Evolutionary conservation across 2,113 vertebrate species (phyloP), one percentile per base, ranked within the genome.

Genomic region (Callorhinus ursinus): DNA sequence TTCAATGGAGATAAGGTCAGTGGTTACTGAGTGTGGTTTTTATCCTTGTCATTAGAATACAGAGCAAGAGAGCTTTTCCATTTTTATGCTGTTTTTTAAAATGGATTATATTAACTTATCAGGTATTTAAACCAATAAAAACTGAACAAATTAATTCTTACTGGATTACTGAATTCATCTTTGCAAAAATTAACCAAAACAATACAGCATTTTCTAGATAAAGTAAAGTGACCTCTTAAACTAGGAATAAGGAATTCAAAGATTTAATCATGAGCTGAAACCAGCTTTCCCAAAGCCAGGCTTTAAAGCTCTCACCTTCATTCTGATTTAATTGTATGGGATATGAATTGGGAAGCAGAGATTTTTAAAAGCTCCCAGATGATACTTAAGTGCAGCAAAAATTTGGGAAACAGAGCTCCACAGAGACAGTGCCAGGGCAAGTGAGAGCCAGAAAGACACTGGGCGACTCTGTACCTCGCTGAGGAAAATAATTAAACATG

Each of bases 91-190:
- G 15, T 72, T 72, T 79, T 71, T 8, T 42, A 72, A 72, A 82
- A 19, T 77, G 69, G 5, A 90, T 83, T 83, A 82, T 53, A 49
- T 24, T 63, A 49, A 88, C 36, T 83, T 96, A 67, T 26, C n/a
- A 93, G 61, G n/a, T 80, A 77, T 46, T 84, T 79, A 77, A 88
- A 59, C 21, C 79, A 79, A 53, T 90, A 85, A 90, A 79, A 90
- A 53, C 1, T 88, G 42, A 15, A 18, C 63, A 92, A 92, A 92
- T 28, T 31, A 80, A 82, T 63, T 65, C 28, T 65, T 53, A 61
- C 14, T 86, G 55, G 28, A 95, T 76, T 83, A 67, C 7, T 77
- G 42, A 91, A 92, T 51, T 67, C 7, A 63, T 22, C 26, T 92
- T 87, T 81, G 42, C 21, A 42, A 53, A 95, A 63, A 11, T 71